Evolutionary conservation across 2,888 invertebrate species (phyloP), one percentile per base, ranked within the genome.

Genomic region (Lasioglossum zephyrum): DNA sequence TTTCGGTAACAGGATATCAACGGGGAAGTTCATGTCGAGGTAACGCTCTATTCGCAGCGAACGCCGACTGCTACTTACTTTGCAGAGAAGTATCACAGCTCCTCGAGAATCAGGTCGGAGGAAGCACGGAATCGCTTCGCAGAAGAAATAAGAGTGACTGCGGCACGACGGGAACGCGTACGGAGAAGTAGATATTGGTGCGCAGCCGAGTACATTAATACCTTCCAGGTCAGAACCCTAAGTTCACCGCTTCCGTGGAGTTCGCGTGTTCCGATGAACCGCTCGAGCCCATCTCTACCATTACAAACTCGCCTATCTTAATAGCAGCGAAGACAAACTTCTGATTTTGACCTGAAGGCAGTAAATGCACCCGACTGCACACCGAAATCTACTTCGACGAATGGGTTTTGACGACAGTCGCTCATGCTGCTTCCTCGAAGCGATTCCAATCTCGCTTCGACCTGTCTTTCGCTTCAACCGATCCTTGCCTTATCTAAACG

Each of bases 201-300:
- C 41, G 41, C 41, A 70, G 70, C 22, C 70, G 70, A 70, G 70
- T 70, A 70, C 70, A 41, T 70, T 70, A 70, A 70, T 70, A 41
- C 70, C 70, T 70, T 70, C 70, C 70, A 70, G 70, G 70, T 70
- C 41, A 70, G 41, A 39, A 69, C n/a, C 41, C 70, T 39, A 70
- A 70, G 70, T 70, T 70, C 70, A 70, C n/a, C n/a, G 41, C 5
- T 70, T 41, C 22, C 70, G 70, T n/a, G 13, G 69, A 39, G 39
- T 69, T 69, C 69, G 39, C 69, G 70, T 70, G 70, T 70, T 41
- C 70, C 70, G 41, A 70, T 39, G 39, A 70, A 41, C 39, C 41
- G n/a, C 22, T 70, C n/a, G 41, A n/a, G 41, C 41, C 70, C n/a
- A 39, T 70, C 39, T 70, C 70, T 70, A 70, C 70, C 41, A 70